Percentiles rank a stretch among this genome's conserved stretches.
Evolutionary conservation across 2,797 vertebrate genomes (phyloP).

Genomic region (Mycteria americana): DNA sequence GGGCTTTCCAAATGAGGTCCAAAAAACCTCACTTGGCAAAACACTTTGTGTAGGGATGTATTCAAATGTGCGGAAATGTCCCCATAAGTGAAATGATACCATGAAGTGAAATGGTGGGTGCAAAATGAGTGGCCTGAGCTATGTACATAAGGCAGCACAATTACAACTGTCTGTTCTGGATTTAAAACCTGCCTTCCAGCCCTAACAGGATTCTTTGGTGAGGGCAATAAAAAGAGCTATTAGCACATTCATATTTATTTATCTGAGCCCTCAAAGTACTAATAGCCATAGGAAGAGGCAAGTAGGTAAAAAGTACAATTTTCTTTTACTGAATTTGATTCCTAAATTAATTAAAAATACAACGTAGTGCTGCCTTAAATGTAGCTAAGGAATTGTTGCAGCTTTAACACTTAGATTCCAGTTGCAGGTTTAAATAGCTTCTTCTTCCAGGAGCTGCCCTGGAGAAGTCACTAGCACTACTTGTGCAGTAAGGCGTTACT

Average conservation of each 20-base stretch:
- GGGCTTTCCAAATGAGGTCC: conserved; percentile 16
- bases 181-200: conserved; percentile 30
- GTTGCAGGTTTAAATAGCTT: not conserved
- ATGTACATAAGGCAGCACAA: not conserved
- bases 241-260: not conserved
- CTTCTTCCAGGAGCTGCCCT: not conserved
- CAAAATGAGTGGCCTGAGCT: conserved; percentile 39
- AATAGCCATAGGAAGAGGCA: not conserved
- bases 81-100: conserved; percentile 33
- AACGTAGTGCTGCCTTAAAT: not conserved
- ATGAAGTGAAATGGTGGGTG: conserved; percentile 54
- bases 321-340: not conserved
- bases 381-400: not conserved
- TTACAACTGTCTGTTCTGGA: conserved; percentile 11
- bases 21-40: conserved; percentile 32
- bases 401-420: not conserved
- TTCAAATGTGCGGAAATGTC: conserved; percentile 43
- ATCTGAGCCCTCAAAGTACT: not conserved
- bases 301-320: not conserved
- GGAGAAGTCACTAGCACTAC: not conserved
- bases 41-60: not conserved
- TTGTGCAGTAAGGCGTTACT: not conserved
- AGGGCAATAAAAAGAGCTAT: not conserved
- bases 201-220: not conserved
- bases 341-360: not conserved